A percentile compares a stretch with the other conserved stretches of the same genome.
Evolutionary conservation across 2,113 vertebrate genomes (phyloP).

Genomic region (Bambusicola thoracicus): DNA sequence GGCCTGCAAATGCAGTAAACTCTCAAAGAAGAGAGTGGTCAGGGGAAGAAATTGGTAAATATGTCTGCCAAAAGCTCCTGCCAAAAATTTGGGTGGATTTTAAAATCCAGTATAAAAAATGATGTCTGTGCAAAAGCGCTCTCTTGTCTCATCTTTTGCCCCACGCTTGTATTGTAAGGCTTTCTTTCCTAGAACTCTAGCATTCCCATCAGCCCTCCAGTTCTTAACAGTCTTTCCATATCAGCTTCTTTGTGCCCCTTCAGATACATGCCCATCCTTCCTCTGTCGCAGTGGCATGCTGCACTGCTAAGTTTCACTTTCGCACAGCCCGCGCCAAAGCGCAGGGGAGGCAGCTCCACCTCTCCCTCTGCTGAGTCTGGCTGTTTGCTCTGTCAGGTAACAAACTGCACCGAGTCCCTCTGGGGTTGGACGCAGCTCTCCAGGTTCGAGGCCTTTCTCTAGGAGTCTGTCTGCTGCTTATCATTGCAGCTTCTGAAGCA

Average conservation of each 20-base stretch:
- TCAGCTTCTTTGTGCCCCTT: neutral
- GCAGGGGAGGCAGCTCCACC: neutral
- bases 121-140: neutral
- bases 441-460: neutral
- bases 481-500: neutral
- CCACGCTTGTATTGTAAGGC: neutral
- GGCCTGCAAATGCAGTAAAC: neutral
- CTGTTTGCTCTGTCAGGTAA: neutral
- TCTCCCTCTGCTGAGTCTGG: neutral
- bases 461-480: neutral
- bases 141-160: rapidly evolving
- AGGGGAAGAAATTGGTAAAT: neutral
- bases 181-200: neutral
- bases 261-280: neutral
- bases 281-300: neutral
- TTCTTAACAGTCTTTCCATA: neutral
- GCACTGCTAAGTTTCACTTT: neutral
- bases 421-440: neutral
- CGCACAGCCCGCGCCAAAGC: neutral
- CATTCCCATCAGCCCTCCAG: neutral
- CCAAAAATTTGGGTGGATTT: neutral
- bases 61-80: neutral
- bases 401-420: neutral
- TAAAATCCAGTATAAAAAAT: neutral
- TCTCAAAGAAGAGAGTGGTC: neutral